These are phyloP conservation scores for Ctena decussata DNA, from an alignment of 2,888 invertebrate species.

Conservation along the genomic window DNA sequence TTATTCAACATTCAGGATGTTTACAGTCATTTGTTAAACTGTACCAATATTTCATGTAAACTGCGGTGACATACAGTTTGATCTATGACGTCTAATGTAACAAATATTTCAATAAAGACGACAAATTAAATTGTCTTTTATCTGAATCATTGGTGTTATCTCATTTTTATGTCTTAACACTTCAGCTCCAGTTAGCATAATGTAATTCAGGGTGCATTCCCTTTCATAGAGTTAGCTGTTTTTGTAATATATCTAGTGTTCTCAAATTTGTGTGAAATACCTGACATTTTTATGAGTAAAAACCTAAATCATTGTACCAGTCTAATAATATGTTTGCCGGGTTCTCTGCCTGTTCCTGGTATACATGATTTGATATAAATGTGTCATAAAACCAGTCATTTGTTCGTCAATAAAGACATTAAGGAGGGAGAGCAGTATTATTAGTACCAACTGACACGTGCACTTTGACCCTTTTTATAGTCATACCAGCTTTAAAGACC, in stretches of 20 bases:
- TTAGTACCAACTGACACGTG: conserved; percentile 9
- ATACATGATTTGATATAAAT: background rate
- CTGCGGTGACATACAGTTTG: background rate
- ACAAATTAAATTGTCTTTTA: conserved; percentile 9
- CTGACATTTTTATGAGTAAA: conserved; percentile 10
- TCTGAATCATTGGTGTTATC: conserved; percentile 1
- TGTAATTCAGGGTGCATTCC: background rate
- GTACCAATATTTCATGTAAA: too few relatives aligned
- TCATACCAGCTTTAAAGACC: background rate
- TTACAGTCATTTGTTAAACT: too few relatives aligned
- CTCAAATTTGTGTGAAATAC: conserved; percentile 11
- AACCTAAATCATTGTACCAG: background rate
- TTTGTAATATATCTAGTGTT: background rate
- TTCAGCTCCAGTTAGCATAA: background rate
- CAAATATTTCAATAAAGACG: background rate
- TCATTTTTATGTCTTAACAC: conserved; percentile 8
- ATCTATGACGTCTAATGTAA: conserved; percentile 6
- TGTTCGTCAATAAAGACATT: conserved; percentile 10
- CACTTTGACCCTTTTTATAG: background rate
- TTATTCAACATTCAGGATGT: too few relatives aligned
- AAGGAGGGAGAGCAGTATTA: background rate
- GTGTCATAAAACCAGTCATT: conserved; percentile 7
- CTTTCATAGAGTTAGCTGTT: background rate
- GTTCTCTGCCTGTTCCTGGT: background rate
- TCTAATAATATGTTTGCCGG: conserved; percentile 10